These are phyloP conservation scores for Campoletis sonorensis DNA, from an alignment of 1,140 invertebrate species.

Conservation along the genomic window DNA sequence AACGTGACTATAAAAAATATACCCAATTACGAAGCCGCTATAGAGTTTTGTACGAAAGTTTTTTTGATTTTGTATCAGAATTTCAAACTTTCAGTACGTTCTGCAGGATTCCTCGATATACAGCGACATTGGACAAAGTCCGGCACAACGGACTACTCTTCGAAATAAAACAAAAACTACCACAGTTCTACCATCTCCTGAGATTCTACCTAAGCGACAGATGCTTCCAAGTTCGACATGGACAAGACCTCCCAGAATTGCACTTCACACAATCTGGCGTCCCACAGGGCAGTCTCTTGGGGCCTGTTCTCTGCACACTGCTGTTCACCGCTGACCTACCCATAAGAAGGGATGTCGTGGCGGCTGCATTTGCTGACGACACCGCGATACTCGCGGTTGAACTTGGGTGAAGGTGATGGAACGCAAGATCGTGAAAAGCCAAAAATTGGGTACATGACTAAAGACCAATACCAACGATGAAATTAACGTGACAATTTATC, in stretches of 20 bases:
- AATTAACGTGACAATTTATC: too few species aligned
- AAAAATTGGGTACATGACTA: too few species aligned
- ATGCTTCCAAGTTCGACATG: constrained; percentile 55
- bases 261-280: not conserved
- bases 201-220: constrained; percentile 21
- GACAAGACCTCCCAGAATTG: constrained; percentile 46
- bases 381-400: too few species aligned
- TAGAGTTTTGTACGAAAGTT: too few species aligned
- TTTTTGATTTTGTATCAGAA: too few species aligned
- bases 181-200: not conserved
- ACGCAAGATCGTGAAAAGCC: too few species aligned
- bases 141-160: constrained; percentile 41
- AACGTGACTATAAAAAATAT: too few species aligned
- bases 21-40: too few species aligned
- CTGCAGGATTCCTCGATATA: constrained; percentile 44
- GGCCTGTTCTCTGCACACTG: not conserved
- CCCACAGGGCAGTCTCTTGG: not conserved
- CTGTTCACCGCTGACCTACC: constrained; percentile 1
- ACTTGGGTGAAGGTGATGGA: too few species aligned
- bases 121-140: constrained; percentile 58
- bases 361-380: not conserved
- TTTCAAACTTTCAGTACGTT: too few species aligned
- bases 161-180: not conserved
- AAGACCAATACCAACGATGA: too few species aligned
- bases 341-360: constrained; percentile 25